Percentiles rank a stretch among this genome's conserved stretches.
Conservation (phyloP, 92 coral and sea anemone species). For the Virgularia gustaviana region DNA sequence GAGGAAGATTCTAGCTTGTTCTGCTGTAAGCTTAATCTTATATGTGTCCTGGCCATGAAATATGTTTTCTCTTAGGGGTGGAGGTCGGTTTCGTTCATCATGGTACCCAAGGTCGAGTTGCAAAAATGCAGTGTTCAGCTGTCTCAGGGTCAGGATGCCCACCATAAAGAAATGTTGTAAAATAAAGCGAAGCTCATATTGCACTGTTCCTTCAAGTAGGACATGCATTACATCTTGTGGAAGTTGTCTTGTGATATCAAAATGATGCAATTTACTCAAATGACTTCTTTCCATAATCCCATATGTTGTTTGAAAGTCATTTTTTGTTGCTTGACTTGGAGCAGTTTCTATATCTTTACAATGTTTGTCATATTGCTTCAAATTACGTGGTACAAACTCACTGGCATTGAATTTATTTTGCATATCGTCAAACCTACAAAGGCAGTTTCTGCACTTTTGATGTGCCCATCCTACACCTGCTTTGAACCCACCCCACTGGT, state of each 20-base stretch:
- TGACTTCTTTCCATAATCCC: conserved; percentile 20
- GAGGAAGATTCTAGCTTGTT: conserved; percentile 40
- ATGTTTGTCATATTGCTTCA: too few species aligned
- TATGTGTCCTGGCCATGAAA: conserved; percentile 29
- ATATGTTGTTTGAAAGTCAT: too few species aligned
- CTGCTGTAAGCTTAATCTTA: conserved; percentile 35
- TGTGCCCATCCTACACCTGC: too few species aligned
- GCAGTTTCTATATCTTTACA: too few species aligned
- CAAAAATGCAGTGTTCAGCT: conserved; percentile 9
- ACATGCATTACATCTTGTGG: conserved; percentile 69
- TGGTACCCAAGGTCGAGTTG: conserved; percentile 7
- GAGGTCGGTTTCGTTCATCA: conserved; percentile 27
- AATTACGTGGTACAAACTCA: too few species aligned
- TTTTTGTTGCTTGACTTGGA: too few species aligned
- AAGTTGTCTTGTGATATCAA: conserved; percentile 51
- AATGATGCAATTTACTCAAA: conserved; percentile 43
- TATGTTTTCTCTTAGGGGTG: conserved; percentile 25
- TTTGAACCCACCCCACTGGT: too few species aligned
- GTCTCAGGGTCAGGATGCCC: conserved; percentile 3
- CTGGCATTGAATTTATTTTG: too few species aligned
- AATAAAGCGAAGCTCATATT: not conserved
- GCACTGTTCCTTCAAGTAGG: conserved; percentile 54
- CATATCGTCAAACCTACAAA: conserved; percentile 40
- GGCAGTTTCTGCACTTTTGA: conserved; percentile 35
- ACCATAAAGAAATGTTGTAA: not conserved